These are phyloP conservation scores for Apamea anceps DNA, from an alignment of 2,888 invertebrate species.

Conservation along the genomic window DNA sequence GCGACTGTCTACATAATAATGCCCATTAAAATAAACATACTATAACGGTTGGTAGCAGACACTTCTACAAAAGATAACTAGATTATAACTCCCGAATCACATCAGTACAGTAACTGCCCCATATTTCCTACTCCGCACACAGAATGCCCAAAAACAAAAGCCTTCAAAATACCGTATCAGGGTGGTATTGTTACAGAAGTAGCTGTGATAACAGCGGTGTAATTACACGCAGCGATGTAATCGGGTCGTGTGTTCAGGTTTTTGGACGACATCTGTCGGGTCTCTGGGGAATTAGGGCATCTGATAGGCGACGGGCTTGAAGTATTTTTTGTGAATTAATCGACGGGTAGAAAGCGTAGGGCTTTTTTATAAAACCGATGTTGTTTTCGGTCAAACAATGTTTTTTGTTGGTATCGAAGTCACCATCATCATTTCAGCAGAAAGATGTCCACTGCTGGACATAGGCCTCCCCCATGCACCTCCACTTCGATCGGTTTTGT, in stretches of 20 bases:
- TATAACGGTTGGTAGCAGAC: background rate
- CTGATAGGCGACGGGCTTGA: background rate
- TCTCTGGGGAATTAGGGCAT: slow-evolving; percentile 10
- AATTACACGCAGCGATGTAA: slow-evolving; percentile 45
- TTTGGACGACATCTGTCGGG: slow-evolving; percentile 31
- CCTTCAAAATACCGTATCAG: slow-evolving; percentile 22
- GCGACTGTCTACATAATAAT: background rate
- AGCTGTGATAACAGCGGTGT: slow-evolving; percentile 18
- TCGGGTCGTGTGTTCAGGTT: slow-evolving; percentile 21
- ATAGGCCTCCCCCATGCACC: too few relatives aligned
- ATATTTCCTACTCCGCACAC: slow-evolving; percentile 29
- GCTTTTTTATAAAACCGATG: background rate
- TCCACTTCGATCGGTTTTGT: too few relatives aligned
- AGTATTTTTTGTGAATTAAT: slow-evolving; percentile 3
- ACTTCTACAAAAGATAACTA: slow-evolving; percentile 12
- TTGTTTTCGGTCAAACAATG: background rate
- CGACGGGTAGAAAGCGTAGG: background rate
- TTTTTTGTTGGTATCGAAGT: background rate
- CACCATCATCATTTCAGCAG: too few relatives aligned
- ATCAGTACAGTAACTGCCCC: slow-evolving; percentile 7
- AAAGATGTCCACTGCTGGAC: too few relatives aligned
- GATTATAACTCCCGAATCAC: slow-evolving; percentile 9
- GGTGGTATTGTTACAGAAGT: slow-evolving; percentile 39
- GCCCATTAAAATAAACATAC: background rate
- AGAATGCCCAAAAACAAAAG: slow-evolving; percentile 47